Percentiles rank a stretch among this genome's conserved stretches.
phyloP scores from a whole-genome alignment of 2,113 vertebrate genomes.

The Podarcis cretensis region DNA sequence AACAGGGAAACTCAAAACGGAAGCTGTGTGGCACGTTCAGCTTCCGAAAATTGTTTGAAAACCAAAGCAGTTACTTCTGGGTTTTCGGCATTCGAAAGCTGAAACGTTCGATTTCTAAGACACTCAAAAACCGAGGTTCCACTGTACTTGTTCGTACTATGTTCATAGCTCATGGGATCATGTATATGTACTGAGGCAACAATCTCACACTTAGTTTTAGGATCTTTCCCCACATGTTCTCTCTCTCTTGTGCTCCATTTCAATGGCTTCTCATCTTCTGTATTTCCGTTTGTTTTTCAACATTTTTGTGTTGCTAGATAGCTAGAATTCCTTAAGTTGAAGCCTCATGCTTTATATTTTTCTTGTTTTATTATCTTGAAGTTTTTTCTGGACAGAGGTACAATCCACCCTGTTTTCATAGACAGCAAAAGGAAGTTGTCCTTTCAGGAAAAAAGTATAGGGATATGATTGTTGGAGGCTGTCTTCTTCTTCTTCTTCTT shows the following conservation, averaged over 20 bases:
- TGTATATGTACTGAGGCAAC: background rate
- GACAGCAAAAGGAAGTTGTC: slow-evolving; percentile 15
- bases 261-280: background rate
- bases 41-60: too few relatives aligned
- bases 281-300: background rate
- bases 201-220: background rate
- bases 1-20: too few relatives aligned
- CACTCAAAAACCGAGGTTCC: too few relatives aligned
- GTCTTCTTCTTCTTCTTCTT: background rate
- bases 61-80: too few relatives aligned
- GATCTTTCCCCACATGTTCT: background rate
- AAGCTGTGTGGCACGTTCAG: too few relatives aligned
- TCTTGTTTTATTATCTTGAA: background rate
- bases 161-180: too few relatives aligned
- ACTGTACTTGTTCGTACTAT: too few relatives aligned
- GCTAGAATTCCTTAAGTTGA: background rate
- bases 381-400: background rate
- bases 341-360: background rate
- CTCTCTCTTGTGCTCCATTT: background rate
- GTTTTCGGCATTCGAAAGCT: too few relatives aligned
- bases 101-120: too few relatives aligned
- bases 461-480: slow-evolving; percentile 40
- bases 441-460: slow-evolving; percentile 45
- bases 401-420: background rate
- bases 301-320: background rate